phyloP scores from a whole-genome alignment of 2,113 vertebrate genomes.

The Ictalurus furcatus region DNA sequence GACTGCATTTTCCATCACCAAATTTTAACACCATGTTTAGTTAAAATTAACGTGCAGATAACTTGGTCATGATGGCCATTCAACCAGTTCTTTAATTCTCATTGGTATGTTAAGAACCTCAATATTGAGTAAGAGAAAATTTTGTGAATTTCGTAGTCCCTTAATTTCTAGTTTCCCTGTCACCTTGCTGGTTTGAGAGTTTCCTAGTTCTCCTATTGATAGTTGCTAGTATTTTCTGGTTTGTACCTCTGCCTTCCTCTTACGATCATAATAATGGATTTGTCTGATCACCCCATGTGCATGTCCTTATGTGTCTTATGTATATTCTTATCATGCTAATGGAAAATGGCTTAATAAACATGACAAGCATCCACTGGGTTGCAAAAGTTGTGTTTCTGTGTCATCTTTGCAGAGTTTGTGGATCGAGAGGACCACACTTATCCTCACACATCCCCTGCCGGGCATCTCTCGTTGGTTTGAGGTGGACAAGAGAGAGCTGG shows the following conservation, averaged over 20 bases:
- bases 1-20: too few species aligned
- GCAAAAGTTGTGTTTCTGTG: not conserved
- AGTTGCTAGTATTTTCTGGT: not conserved
- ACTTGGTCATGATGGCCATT: too few species aligned
- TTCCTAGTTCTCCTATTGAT: not conserved
- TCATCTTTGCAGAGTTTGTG: slow-evolving; percentile 87
- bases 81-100: too few species aligned
- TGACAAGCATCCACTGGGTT: not conserved
- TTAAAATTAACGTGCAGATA: not conserved
- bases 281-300: not conserved
- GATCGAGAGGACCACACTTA: slow-evolving; percentile 96
- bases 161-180: not conserved
- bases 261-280: not conserved
- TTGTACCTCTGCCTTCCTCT: not conserved
- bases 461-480: slow-evolving; percentile 99
- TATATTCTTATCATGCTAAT: not conserved
- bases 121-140: not conserved
- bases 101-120: too few species aligned
- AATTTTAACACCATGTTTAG: not conserved
- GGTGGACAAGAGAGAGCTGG: slow-evolving; percentile 95
- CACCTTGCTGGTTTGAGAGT: not conserved
- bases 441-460: slow-evolving; percentile 90
- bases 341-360: not conserved
- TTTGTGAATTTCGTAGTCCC: not conserved
- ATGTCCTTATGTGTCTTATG: not conserved